Conservation (phyloP, 2,797 vertebrate genomes). For the Acropternis orthonyx region DNA sequence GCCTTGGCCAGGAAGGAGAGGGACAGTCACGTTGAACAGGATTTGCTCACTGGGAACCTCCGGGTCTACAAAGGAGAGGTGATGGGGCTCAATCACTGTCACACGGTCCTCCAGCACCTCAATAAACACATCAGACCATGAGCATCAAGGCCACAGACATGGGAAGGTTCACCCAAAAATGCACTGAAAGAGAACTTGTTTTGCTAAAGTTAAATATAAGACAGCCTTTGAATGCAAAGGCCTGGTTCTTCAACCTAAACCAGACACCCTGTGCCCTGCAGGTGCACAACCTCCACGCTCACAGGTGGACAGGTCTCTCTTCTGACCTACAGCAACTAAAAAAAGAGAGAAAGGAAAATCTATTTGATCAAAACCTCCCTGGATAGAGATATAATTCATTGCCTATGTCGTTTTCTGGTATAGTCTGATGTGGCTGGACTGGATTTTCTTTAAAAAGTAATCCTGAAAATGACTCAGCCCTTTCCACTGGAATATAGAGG, state of each 20-base stretch:
- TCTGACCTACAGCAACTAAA: background rate
- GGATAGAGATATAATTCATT: background rate
- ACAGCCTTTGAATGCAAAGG: background rate
- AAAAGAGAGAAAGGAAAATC: background rate
- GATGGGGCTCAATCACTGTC: conserved; percentile 86
- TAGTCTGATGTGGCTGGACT: background rate
- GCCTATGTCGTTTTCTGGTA: background rate
- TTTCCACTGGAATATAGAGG: background rate
- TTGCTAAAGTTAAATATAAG: background rate
- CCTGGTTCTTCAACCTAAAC: background rate
- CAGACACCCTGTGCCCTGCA: background rate
- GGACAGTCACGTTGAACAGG: conserved; percentile 89
- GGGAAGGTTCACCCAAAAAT: background rate
- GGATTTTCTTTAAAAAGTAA: background rate
- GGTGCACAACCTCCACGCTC: background rate
- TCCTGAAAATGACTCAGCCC: background rate
- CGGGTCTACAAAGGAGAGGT: conserved; percentile 88
- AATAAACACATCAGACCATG: conserved; percentile 9
- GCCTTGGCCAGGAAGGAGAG: conserved; percentile 87
- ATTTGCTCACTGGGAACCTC: conserved; percentile 86
- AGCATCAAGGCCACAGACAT: conserved; percentile 16
- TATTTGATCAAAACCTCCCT: background rate
- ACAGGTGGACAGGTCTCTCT: background rate
- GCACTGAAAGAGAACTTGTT: background rate
- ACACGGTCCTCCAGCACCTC: conserved; percentile 91